phyloP scores from a whole-genome alignment of 64 coral and sea anemone species.

The Platygyra sinensis region DNA sequence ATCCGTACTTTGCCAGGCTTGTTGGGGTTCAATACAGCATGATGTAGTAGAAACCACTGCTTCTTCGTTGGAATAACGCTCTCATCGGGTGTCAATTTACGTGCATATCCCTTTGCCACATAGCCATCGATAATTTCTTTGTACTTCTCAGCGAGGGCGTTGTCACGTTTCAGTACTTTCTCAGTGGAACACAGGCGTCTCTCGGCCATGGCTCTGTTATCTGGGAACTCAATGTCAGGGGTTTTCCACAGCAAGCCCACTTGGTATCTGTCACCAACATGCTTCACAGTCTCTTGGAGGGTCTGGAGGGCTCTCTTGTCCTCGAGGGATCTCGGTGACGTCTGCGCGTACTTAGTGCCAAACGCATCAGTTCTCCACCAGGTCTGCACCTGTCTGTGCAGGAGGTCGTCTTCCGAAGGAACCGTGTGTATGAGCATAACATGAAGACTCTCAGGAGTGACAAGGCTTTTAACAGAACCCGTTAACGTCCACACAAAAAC shows the following conservation, averaged over 20 bases:
- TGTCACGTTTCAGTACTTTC: not conserved
- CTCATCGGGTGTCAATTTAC: not conserved
- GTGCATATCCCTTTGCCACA: not conserved
- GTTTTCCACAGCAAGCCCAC: slow-evolving; percentile 30
- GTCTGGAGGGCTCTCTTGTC: slow-evolving; percentile 25
- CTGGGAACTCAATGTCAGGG: not conserved
- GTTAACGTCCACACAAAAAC: slow-evolving; percentile 19
- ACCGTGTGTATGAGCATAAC: not conserved
- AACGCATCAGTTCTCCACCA: slow-evolving; percentile 36
- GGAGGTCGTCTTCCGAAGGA: not conserved
- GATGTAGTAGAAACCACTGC: slow-evolving; percentile 12
- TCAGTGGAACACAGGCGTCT: not conserved
- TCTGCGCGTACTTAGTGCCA: not conserved
- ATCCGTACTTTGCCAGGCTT: slow-evolving; percentile 55
- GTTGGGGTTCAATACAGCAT: slow-evolving; percentile 12
- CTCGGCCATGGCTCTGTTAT: slow-evolving; percentile 11
- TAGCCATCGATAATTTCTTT: slow-evolving; percentile 7
- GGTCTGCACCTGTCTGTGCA: slow-evolving; percentile 21
- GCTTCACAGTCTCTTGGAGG: not conserved
- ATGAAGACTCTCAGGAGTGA: too few species aligned
- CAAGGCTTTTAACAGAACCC: not conserved
- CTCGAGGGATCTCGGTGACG: not conserved
- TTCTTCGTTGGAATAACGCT: not conserved
- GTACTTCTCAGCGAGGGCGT: slow-evolving; percentile 9
- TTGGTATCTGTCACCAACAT: slow-evolving; percentile 9